These are phyloP conservation scores for Tympanuchus pallidicinctus DNA, from an alignment of 2,113 vertebrate genomes.

Conservation along the genomic window DNA sequence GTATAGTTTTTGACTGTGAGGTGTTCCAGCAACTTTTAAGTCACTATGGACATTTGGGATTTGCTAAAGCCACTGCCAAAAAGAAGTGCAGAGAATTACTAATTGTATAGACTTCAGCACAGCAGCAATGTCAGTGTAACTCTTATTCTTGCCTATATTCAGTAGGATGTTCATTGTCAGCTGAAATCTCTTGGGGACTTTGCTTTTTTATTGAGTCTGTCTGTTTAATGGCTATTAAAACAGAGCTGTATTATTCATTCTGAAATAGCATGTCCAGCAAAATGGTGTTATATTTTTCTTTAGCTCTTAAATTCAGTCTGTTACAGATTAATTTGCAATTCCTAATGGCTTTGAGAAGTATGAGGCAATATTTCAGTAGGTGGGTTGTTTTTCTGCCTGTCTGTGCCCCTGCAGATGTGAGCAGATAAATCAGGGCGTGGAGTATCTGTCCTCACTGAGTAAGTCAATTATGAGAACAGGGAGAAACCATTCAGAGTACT, in stretches of 20 bases:
- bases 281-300: not conserved
- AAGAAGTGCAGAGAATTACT: not conserved
- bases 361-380: not conserved
- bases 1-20: not conserved
- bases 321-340: not conserved
- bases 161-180: not conserved
- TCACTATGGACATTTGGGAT: not conserved
- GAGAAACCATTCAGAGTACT: not conserved
- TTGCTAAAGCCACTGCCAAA: constrained; percentile 35
- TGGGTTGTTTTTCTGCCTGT: constrained; percentile 24
- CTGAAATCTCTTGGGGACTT: constrained; percentile 8
- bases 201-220: not conserved
- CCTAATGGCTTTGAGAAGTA: not conserved
- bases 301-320: not conserved
- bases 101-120: not conserved
- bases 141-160: not conserved
- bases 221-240: not conserved
- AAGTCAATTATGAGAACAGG: not conserved
- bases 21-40: constrained; percentile 32
- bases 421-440: constrained; percentile 25
- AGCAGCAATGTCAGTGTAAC: not conserved
- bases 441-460: not conserved
- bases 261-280: not conserved
- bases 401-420: constrained; percentile 8
- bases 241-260: not conserved